Evolutionary conservation across 2,888 invertebrate species (phyloP), one percentile per base, ranked within the genome.

Genomic region (Limulus polyphemus): DNA sequence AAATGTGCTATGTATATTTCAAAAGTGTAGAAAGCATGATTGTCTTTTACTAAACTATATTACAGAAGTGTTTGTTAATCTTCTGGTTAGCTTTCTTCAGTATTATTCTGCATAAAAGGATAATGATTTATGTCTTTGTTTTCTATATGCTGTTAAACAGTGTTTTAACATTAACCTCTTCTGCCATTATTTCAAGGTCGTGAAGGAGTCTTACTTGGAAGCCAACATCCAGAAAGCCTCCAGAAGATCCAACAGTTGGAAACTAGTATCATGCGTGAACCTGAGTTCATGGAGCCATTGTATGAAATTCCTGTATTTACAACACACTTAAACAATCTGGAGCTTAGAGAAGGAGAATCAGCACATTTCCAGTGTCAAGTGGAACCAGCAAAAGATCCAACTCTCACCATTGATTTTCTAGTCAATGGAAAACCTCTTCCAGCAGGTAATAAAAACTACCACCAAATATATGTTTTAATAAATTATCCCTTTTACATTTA

Each of bases 331-430:
- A 91, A 91, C 73, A 92, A 94, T 73, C 86, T 93, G 56, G 84
- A 90, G 71, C 88, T 90, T 73, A 84, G 84, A 70, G 93, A 93
- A 80, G 87, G 87, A 57, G 90, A 91, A 58, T 88, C 84, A 70
- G 88, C 85, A 68, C 90, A 90, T 78, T 93, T 93, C 71, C 90
- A 92, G 77, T 92, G 91, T 74, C 87, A 87, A 72, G 91, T 93
- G 3, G 91, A 93, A 75, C 93, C 93, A 46, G 86, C 90, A 7
- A 87, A 88, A 74, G 93, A 93, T 77, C 91, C 92, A 9, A 91
- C 90, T 1, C 83, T 93, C 77, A 84, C 84, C 73, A 86, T 92
- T 69, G 79, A 92, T 77, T 99, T 98, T 95, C 93, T 89, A 80
- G 84, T 89, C 65, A 94, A 99, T 76, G 94, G 90, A 52, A 86